A percentile compares a stretch with the other conserved stretches of the same genome.
Conservation (phyloP, 2,113 vertebrate genomes). For the Phodopus roborovskii region DNA sequence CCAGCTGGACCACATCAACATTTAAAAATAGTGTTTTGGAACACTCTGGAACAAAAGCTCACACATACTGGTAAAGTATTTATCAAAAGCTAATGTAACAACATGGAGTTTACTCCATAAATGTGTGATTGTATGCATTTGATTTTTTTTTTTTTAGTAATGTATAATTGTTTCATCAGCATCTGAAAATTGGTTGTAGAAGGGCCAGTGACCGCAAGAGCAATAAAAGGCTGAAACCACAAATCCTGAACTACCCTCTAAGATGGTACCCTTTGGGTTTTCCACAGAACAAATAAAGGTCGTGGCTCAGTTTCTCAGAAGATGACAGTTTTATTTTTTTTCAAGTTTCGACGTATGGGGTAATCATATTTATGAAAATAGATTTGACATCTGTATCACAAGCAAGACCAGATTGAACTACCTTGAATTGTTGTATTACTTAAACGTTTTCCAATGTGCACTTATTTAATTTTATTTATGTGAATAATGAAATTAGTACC, state of each 20-base stretch:
- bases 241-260: background rate
- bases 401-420: constrained; percentile 31
- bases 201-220: background rate
- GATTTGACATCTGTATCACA: background rate
- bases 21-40: background rate
- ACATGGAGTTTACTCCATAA: background rate
- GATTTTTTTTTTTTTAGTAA: constrained; percentile 18
- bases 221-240: constrained; percentile 13
- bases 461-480: background rate
- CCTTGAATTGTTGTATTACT: constrained; percentile 10
- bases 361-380: constrained; percentile 5
- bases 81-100: background rate
- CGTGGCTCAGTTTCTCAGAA: background rate
- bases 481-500: background rate
- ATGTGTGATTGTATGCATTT: background rate
- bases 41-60: background rate
- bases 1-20: background rate
- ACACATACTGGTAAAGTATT: background rate
- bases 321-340: background rate
- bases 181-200: background rate
- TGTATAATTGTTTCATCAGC: constrained; percentile 3
- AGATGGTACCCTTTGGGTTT: background rate
- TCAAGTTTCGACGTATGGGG: background rate
- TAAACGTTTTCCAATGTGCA: background rate
- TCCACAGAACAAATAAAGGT: background rate